Evolutionary conservation across 2,888 invertebrate species (phyloP).

Genomic region (Lampropteryx suffumata): DNA sequence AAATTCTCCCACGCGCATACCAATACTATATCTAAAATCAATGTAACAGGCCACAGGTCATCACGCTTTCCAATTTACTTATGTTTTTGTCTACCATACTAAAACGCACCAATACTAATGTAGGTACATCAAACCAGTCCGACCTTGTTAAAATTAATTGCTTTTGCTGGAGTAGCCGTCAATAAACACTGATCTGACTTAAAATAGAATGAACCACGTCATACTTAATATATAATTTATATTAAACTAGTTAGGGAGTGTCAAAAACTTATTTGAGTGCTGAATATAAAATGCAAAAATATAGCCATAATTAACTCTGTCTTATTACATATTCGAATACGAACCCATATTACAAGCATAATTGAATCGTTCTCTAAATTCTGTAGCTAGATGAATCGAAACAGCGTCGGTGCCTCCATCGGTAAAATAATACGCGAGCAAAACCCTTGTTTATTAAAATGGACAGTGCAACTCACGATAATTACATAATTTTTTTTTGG

Average conservation of each 20-base stretch:
- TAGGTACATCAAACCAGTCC: conserved; percentile 5
- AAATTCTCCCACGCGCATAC: background rate
- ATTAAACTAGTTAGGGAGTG: no score
- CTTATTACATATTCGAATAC: no score
- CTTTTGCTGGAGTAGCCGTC: conserved; percentile 9
- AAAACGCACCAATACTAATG: conserved; percentile 15
- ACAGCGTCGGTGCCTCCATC: no score
- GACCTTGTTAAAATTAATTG: conserved; percentile 12
- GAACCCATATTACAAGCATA: no score
- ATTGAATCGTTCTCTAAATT: no score
- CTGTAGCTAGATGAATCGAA: no score
- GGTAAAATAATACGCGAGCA: no score
- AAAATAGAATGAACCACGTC: conserved; percentile 2
- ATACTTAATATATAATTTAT: background rate
- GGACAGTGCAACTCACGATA: no score
- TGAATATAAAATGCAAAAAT: no score
- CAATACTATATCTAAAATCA: background rate
- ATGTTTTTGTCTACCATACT: conserved; percentile 1
- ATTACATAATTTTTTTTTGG: no score
- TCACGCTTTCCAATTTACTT: conserved; percentile 6
- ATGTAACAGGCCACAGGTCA: background rate
- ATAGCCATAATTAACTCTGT: no score
- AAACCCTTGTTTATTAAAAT: no score
- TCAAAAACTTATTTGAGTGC: background rate
- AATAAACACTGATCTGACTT: conserved; percentile 3